phyloP scores from a whole-genome alignment of 2,113 vertebrate species.

The Baryphthengus martii region DNA sequence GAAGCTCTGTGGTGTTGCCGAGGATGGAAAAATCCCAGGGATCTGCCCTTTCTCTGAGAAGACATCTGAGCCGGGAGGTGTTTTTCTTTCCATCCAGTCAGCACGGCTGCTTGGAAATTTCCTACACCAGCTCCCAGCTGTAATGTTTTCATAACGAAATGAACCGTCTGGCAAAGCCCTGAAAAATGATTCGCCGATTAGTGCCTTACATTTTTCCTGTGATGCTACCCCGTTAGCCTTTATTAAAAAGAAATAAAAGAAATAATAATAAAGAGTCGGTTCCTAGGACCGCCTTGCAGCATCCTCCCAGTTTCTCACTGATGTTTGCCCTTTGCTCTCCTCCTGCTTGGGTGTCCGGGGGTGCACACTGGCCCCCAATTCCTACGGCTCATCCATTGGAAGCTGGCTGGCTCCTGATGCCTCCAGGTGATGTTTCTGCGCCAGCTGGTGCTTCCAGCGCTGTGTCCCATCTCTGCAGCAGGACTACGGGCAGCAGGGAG shows the following conservation, averaged over 20 bases:
- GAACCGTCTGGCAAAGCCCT: conserved; percentile 24
- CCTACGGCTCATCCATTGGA: fast-evolving
- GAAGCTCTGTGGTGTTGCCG: neutral
- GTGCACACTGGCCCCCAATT: fast-evolving
- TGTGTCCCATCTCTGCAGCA: neutral
- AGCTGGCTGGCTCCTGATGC: neutral
- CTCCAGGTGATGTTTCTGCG: neutral
- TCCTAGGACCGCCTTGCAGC: neutral
- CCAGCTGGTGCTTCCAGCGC: fast-evolving
- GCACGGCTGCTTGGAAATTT: conserved; percentile 56
- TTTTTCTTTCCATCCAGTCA: conserved; percentile 65
- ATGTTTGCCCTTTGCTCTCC: neutral
- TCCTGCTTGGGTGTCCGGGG: fast-evolving
- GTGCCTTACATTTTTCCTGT: conserved; percentile 49
- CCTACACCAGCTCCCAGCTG: neutral
- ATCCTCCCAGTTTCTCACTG: neutral
- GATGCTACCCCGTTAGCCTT: conserved; percentile 7
- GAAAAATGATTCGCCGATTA: conserved; percentile 35
- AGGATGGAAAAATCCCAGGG: conserved; percentile 38
- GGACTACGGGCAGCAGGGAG: neutral
- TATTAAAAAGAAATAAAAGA: neutral
- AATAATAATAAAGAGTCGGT: neutral
- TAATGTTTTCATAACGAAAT: conserved; percentile 54
- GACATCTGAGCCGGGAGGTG: conserved; percentile 47
- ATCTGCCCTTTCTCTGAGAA: conserved; percentile 51